Base-by-base conservation (phyloP, 2,797 vertebrate species). In the Holocentrus rufus region DNA sequence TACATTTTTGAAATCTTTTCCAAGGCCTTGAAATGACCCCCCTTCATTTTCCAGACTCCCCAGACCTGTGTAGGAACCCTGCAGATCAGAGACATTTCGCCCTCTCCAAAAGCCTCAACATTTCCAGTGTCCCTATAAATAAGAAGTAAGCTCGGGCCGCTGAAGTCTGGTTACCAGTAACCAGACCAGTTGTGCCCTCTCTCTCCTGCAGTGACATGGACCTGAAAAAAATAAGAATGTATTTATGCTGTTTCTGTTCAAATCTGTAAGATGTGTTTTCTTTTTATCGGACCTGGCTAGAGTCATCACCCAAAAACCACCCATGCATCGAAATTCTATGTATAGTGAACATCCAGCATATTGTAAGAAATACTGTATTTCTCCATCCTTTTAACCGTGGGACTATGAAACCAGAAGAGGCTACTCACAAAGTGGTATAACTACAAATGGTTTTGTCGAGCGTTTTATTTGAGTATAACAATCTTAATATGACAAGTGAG, bases 211-310 rank as follows among this genome's bases (percentile, higher is more conserved):
- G 65, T 82, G 27, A 74, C 80, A 57, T 60, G 83, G 88, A 91
- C 88, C 84, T 88, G 72, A 9, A 59, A 56, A 56, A 70, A 49
- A 65, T 36, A 59, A 80, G 90, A 91, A 91, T 91, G 90, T 91
- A 91, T 89, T 85, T 72, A 74, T 79, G 73, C 74, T 50, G 64
- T 83, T 87, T 73, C 69, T 86, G 62, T 77, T 76, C 0, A 56
- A 69, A 74, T 75, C 75, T 71, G 72, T 56, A 64, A 58, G 8
- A 17, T 68, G 52, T 74, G 15, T 70, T 54, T 77, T 68, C 47
- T 36, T 44, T 58, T 1, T 46, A 13, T 55, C 30, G 22, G 55
- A 73, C 62, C 62, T 66, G 71, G 36, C 55, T 76, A 53, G 54
- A 83, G 65, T 69, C 34, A 64, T 56, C 76, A 73, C 75, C 75